Percentiles rank a stretch among this genome's conserved stretches.
These are phyloP conservation scores for Botia almorhae DNA, from an alignment of 2,797 vertebrate species.

Conservation along the genomic window DNA sequence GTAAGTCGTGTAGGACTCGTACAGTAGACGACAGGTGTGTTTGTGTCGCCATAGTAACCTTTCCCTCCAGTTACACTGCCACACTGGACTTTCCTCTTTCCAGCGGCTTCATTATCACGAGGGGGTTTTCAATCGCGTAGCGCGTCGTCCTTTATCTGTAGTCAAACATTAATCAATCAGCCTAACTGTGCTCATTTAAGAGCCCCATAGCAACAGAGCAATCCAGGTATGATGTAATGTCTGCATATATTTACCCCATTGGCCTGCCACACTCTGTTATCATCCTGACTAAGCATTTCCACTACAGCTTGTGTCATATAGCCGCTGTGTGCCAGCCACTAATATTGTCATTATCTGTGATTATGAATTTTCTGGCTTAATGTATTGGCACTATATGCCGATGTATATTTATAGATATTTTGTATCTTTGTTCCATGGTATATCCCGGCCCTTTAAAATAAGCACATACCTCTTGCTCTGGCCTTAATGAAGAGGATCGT, in stretches of 20 bases:
- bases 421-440: slow-evolving; percentile 33
- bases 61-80: slow-evolving; percentile 1
- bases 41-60: background rate
- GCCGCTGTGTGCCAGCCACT: slow-evolving; percentile 32
- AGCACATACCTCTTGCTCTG: slow-evolving; percentile 8
- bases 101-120: slow-evolving; percentile 23
- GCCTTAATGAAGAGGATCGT: slow-evolving; percentile 13
- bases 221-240: slow-evolving; percentile 56
- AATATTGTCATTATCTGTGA: slow-evolving; percentile 47
- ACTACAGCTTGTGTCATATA: slow-evolving; percentile 53
- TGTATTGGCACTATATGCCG: slow-evolving; percentile 3
- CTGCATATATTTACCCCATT: slow-evolving; percentile 49
- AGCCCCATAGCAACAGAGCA: slow-evolving; percentile 52
- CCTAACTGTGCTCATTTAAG: slow-evolving; percentile 44
- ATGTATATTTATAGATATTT: slow-evolving; percentile 15
- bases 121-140: slow-evolving; percentile 11
- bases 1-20: slow-evolving; percentile 1
- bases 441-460: slow-evolving; percentile 31
- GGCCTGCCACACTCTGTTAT: slow-evolving; percentile 36
- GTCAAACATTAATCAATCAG: slow-evolving; percentile 64
- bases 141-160: slow-evolving; percentile 6
- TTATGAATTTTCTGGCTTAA: slow-evolving; percentile 25
- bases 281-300: slow-evolving; percentile 59
- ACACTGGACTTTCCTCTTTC: slow-evolving; percentile 25
- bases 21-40: slow-evolving; percentile 22